Percentiles rank a stretch among this genome's conserved stretches.
Conservation (phyloP, 53 echinoderm and acorn worm genomes). For the Arbacia lixula region DNA sequence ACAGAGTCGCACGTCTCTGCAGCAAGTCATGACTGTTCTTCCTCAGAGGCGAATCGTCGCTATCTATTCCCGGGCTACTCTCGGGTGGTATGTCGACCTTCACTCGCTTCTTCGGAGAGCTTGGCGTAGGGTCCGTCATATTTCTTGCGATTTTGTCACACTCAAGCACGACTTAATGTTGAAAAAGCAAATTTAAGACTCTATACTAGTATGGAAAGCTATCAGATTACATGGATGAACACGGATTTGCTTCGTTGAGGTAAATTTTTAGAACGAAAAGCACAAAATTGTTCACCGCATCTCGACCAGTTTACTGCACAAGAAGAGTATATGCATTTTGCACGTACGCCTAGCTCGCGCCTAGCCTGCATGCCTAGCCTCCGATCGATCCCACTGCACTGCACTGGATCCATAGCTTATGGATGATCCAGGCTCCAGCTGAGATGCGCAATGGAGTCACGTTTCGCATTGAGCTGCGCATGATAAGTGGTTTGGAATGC, state of each 20-base stretch:
- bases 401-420: too few species aligned
- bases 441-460: too few species aligned
- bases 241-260: not conserved
- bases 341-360: not conserved
- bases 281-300: too few species aligned
- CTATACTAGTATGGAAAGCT: not conserved
- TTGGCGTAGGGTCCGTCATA: slow-evolving; percentile 30
- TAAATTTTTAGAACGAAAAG: too few species aligned
- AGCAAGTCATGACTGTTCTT: not conserved
- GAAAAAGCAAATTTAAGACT: not conserved
- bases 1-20: slow-evolving; percentile 25
- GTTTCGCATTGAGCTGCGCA: too few species aligned
- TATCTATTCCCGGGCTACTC: not conserved
- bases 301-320: too few species aligned
- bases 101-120: slow-evolving; percentile 38
- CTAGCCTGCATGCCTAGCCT: not conserved
- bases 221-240: too few species aligned
- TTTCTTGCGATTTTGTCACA: not conserved
- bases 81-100: not conserved
- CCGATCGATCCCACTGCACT: too few species aligned
- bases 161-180: not conserved
- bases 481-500: too few species aligned
- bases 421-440: too few species aligned
- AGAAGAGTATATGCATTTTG: too few species aligned
- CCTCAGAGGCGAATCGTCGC: not conserved